Evolutionary conservation across 2,113 vertebrate species (phyloP), one percentile per base, ranked within the genome.

Genomic region (Gulo gulo): DNA sequence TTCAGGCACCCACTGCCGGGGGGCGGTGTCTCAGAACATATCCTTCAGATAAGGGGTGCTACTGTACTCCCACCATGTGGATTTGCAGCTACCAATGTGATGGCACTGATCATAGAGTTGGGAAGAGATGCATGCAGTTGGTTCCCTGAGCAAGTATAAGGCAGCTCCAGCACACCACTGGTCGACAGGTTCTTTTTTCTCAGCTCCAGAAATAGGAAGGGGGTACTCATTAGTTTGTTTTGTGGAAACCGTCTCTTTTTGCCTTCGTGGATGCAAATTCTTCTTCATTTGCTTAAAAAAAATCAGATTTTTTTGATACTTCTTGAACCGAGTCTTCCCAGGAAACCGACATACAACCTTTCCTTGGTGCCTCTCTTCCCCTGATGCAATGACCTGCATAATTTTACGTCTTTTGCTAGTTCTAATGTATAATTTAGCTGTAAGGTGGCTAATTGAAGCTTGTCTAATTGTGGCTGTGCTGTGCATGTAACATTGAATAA

Each of bases 371-470:
- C 6, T 34, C 20, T 47, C 4, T 16, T 2, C 0, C 3, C 4
- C n/a, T 18, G 36, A 42, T 65, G 36, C 52, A 87, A 47, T 3
- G 47, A 67, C 36, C n/a, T 71, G 18, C 18, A 29, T 71, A 67
- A 78, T 84, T 89, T 50, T 63, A 76, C 31, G 1, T 79, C 55
- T 90, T 88, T 34, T 67, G 47, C 36, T 91, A 86, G n/a, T 36
- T 67, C 11, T 14, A 59, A 73, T 65, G 61, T 85, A 20, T 73
- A 89, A 96, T 95, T 76, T 89, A 94, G 12, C 39, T 96, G 59
- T 73, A 73, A 90, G 59, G 14, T 67, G 59, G 59, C 26, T 93
- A 90, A 91, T 47, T 92, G 69, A 61, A 93, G 24, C 47, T 63
- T 74, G 39, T 67, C 34, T 94, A 93, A 91, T 96, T 88, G 52